These are phyloP conservation scores for Drosophila neotestacea DNA, from an alignment of 2,888 invertebrate genomes.

Conservation along the genomic window DNA sequence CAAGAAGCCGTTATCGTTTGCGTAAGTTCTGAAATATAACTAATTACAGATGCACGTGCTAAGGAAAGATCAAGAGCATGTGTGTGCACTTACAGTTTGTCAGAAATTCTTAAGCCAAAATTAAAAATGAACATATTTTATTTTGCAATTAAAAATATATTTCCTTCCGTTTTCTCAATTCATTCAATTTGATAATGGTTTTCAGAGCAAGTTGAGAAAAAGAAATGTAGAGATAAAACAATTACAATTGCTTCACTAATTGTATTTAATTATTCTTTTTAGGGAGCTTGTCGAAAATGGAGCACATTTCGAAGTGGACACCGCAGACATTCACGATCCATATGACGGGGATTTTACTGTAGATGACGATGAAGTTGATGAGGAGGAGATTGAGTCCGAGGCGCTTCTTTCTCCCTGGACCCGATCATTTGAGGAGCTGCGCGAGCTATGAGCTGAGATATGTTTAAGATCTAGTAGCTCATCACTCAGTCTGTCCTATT, in stretches of 20 bases:
- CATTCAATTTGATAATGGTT: too few relatives aligned
- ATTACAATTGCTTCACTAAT: too few relatives aligned
- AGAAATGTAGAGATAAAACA: too few relatives aligned
- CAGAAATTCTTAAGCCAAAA: too few relatives aligned
- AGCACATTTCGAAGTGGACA: slow-evolving; percentile 81
- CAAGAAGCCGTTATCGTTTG: slow-evolving; percentile 52
- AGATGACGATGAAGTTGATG: slow-evolving; percentile 65
- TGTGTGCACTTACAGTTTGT: not conserved
- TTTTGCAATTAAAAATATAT: too few relatives aligned
- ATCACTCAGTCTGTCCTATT: too few relatives aligned
- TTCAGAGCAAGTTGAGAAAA: too few relatives aligned
- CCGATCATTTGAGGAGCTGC: slow-evolving; percentile 79
- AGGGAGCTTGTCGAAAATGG: slow-evolving; percentile 54
- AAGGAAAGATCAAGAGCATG: not conserved
- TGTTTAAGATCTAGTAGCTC: too few relatives aligned
- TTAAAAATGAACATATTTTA: too few relatives aligned
- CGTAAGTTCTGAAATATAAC: slow-evolving; percentile 36
- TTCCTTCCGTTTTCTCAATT: too few relatives aligned
- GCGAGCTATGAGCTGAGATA: too few relatives aligned
- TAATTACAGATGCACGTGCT: not conserved
- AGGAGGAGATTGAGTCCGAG: slow-evolving; percentile 34
- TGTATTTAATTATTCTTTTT: not conserved
- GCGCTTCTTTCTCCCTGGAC: slow-evolving; percentile 83
- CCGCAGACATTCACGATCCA: slow-evolving; percentile 61
- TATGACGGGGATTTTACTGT: slow-evolving; percentile 72